A percentile compares a stretch with the other conserved stretches of the same genome.
Evolutionary conservation across 35 echinoderm and acorn worm species (phyloP).

Genomic region (Amphiura filiformis): DNA sequence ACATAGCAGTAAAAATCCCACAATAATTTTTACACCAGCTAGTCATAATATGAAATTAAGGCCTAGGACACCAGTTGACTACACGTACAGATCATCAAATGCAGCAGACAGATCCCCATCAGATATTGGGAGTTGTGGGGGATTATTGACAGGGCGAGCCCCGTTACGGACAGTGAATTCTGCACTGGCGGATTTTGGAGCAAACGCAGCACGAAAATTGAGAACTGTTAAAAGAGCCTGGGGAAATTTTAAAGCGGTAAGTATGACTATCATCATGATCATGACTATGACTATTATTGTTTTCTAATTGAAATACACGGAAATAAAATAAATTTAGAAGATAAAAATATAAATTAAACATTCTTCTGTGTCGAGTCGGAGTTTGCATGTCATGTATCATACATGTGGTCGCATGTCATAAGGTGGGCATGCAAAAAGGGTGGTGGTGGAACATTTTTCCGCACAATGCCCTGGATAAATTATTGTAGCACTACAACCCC

Average conservation of each 20-base stretch:
- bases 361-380: too few species aligned
- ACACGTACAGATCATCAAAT: background rate
- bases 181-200: background rate
- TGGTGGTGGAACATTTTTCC: too few species aligned
- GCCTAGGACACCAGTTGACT: background rate
- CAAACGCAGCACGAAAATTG: slow-evolving; percentile 32
- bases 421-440: too few species aligned
- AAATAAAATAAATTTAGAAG: too few species aligned
- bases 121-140: background rate
- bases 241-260: slow-evolving; percentile 70
- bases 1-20: background rate
- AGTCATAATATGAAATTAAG: background rate
- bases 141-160: background rate
- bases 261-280: background rate
- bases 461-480: too few species aligned
- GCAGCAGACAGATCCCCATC: background rate
- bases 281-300: background rate
- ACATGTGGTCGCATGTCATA: too few species aligned
- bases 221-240: slow-evolving; percentile 50
- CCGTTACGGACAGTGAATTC: background rate
- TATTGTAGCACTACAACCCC: too few species aligned
- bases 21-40: background rate
- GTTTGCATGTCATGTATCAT: too few species aligned
- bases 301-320: background rate
- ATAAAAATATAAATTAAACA: too few species aligned